Percentiles rank a stretch among this genome's conserved stretches.
Evolutionary conservation across 2,888 invertebrate genomes (phyloP).

Genomic region (Morpho deidamia): DNA sequence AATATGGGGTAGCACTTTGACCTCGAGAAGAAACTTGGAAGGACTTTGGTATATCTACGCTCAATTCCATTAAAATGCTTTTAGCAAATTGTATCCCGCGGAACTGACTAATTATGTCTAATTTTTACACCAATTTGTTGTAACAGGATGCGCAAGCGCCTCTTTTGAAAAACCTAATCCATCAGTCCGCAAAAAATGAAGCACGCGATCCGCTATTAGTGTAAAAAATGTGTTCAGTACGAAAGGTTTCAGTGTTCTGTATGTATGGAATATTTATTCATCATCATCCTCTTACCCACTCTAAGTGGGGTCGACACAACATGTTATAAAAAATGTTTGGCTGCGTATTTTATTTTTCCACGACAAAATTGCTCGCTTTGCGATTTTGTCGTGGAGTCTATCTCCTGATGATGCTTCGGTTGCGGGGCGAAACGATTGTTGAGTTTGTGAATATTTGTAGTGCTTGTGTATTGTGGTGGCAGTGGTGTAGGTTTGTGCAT

Average conservation of each 20-base stretch:
- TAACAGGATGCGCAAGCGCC: conserved; percentile 12
- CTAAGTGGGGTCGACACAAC: no score
- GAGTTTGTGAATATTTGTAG: no score
- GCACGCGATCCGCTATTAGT: conserved; percentile 22
- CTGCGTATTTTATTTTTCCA: no score
- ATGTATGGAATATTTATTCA: background rate
- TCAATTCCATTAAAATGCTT: background rate
- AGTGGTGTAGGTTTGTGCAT: no score
- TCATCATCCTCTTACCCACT: no score
- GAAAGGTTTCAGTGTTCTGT: background rate
- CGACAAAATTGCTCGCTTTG: no score
- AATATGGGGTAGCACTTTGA: conserved; percentile 10
- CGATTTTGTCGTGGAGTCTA: no score
- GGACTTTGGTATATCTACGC: no score
- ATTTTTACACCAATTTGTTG: conserved; percentile 9
- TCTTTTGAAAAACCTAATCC: conserved; percentile 16
- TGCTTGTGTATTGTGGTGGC: no score
- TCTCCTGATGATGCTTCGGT: no score
- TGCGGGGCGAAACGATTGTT: no score
- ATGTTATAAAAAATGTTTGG: no score
- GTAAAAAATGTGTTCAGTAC: conserved; percentile 5
- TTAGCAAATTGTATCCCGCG: background rate
- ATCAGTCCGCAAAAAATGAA: conserved; percentile 17
- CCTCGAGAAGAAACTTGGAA: conserved; percentile 8
- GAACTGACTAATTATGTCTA: background rate